Percentiles rank a stretch among this genome's conserved stretches.
These are phyloP conservation scores for Centropus unirufus DNA, from an alignment of 2,113 vertebrate genomes.

Conservation along the genomic window DNA sequence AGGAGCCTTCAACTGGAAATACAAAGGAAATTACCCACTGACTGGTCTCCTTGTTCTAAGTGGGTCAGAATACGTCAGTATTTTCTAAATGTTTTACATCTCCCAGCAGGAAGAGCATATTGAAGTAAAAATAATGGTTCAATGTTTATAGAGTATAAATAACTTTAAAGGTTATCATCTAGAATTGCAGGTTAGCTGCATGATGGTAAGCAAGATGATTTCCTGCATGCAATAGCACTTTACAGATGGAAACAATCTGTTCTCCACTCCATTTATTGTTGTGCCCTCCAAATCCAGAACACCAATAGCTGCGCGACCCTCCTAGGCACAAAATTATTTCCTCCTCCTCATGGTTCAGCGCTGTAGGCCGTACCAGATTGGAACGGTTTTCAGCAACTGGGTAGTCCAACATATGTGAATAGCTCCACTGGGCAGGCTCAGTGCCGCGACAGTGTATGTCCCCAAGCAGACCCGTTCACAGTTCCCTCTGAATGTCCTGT, in stretches of 20 bases:
- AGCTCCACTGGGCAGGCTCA: not conserved
- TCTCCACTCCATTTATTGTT: not conserved
- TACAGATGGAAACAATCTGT: not conserved
- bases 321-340: not conserved
- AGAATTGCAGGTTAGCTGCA: slow-evolving; percentile 13
- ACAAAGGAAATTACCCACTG: slow-evolving; percentile 38
- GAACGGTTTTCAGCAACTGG: not conserved
- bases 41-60: not conserved
- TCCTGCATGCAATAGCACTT: not conserved
- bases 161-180: not conserved
- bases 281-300: not conserved
- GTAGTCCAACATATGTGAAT: not conserved
- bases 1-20: not conserved
- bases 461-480: not conserved
- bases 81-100: slow-evolving; percentile 14
- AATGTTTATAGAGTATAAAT: slow-evolving; percentile 3
- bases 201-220: not conserved
- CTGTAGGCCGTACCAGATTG: not conserved
- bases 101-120: slow-evolving; percentile 7
- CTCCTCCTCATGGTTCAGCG: not conserved
- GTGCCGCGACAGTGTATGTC: rapidly evolving
- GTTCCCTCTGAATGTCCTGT: rapidly evolving
- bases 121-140: slow-evolving; percentile 39
- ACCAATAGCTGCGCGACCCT: not conserved
- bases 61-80: not conserved